phyloP scores from a whole-genome alignment of 1,140 invertebrate species.

The Drosophila truncata region DNA sequence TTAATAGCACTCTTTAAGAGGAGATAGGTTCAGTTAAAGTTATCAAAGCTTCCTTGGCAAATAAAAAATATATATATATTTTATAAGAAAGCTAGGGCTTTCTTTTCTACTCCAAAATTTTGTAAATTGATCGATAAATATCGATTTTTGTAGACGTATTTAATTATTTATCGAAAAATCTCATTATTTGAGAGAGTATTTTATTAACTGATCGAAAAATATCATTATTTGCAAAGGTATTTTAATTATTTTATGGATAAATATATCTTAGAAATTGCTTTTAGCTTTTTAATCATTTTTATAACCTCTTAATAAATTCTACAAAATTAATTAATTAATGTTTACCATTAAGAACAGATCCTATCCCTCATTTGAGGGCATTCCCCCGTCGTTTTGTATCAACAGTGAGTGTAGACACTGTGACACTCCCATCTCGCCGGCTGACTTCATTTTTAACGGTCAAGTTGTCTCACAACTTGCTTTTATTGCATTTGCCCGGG shows the following conservation, averaged over 20 bases:
- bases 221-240: too few relatives aligned
- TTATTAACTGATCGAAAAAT: too few relatives aligned
- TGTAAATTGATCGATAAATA: background rate
- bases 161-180: background rate
- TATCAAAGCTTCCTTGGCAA: background rate
- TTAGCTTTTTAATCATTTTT: too few relatives aligned
- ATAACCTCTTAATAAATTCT: background rate
- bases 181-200: too few relatives aligned
- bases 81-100: too few relatives aligned
- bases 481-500: constrained; percentile 76
- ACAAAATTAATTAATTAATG: background rate
- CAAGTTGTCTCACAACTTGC: constrained; percentile 52
- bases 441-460: constrained; percentile 46
- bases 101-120: too few relatives aligned
- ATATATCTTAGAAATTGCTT: too few relatives aligned
- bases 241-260: too few relatives aligned
- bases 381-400: constrained; percentile 1
- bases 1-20: background rate
- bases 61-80: too few relatives aligned
- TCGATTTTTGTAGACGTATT: background rate
- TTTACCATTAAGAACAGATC: background rate
- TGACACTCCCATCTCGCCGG: constrained; percentile 5
- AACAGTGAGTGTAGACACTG: background rate
- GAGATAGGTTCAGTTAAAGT: background rate
- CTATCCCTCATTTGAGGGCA: constrained; percentile 4